Percentiles rank a stretch among this genome's conserved stretches.
Conservation (phyloP, 2,113 vertebrate genomes). For the Probosciger aterrimus region DNA sequence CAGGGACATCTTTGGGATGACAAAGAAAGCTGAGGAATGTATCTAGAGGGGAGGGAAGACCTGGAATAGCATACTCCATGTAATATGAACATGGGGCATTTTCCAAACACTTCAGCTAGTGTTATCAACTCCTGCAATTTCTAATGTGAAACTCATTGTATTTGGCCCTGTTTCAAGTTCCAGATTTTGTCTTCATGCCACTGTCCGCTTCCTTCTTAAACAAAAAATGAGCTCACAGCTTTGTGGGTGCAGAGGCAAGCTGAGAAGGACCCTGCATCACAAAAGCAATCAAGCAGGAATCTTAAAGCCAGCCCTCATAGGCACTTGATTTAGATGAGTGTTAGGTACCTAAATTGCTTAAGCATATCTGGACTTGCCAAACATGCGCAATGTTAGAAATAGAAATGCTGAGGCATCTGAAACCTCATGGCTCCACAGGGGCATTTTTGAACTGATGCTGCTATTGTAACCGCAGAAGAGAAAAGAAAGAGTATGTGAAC, state of each 20-base stretch:
- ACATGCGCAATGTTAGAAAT: neutral
- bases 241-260: neutral
- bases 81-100: neutral
- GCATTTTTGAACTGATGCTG: constrained; percentile 1
- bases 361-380: neutral
- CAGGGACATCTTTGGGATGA: neutral
- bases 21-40: neutral
- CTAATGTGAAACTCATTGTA: neutral
- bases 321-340: neutral
- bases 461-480: neutral
- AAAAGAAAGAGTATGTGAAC: neutral
- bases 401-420: constrained; percentile 38
- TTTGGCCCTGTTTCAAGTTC: neutral
- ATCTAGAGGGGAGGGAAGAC: neutral
- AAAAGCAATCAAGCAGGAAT: neutral
- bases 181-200: neutral
- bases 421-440: constrained; percentile 21
- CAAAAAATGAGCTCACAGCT: neutral
- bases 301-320: neutral
- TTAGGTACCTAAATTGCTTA: neutral
- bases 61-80: neutral
- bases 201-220: neutral
- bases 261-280: neutral
- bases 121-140: neutral
- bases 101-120: neutral